Percentiles rank a stretch among this genome's conserved stretches.
Evolutionary conservation across 2,113 vertebrate species (phyloP).

Genomic region (Drymodes brunneopygia): DNA sequence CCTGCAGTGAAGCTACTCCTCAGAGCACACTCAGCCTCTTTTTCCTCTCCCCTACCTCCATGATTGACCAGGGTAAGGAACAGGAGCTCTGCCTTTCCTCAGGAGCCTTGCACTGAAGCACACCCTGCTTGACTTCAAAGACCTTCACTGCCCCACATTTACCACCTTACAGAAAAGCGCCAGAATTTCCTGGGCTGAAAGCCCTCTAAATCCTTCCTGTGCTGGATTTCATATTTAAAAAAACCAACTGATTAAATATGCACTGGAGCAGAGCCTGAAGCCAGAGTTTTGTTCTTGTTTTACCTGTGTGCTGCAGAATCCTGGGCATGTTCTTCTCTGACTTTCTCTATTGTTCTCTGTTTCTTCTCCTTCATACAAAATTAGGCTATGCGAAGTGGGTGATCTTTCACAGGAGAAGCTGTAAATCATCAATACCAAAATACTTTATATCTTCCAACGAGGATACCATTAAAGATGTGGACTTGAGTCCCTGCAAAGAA

Average conservation of each 20-base stretch:
- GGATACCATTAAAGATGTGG: neutral
- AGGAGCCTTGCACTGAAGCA: neutral
- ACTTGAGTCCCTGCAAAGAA: neutral
- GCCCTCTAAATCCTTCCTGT: slow-evolving; percentile 17
- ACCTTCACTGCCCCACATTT: neutral
- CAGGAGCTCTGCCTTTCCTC: neutral
- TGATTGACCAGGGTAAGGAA: neutral
- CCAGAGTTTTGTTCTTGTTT: neutral
- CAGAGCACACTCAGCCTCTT: neutral
- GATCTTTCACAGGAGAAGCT: neutral
- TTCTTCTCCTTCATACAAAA: neutral
- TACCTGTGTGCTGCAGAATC: neutral
- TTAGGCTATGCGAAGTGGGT: neutral
- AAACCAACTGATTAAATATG: slow-evolving; percentile 5
- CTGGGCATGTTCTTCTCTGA: neutral
- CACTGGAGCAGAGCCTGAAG: neutral
- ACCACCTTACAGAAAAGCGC: neutral
- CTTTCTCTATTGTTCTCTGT: neutral
- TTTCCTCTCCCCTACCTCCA: neutral
- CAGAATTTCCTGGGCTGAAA: slow-evolving; percentile 15
- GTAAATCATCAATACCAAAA: neutral
- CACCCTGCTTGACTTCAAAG: neutral
- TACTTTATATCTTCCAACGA: neutral
- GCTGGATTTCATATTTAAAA: neutral
- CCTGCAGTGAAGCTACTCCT: neutral